Conservation (phyloP, 2,888 invertebrate species). For the Tuberolachnus salignus region DNA sequence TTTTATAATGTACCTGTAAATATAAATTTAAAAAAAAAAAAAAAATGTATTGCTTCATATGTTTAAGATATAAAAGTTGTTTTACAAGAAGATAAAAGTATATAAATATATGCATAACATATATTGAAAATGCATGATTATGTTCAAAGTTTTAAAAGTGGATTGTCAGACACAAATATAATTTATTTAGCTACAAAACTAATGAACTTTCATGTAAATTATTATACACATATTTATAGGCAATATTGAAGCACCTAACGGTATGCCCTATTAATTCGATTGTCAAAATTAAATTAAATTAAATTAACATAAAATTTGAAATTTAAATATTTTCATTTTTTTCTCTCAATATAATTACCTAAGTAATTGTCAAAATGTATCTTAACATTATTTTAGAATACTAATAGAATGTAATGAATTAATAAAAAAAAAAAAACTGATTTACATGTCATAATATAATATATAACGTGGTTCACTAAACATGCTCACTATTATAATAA, state of each 20-base stretch:
- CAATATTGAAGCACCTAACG: constrained; percentile 44
- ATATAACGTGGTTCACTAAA: constrained; percentile 19
- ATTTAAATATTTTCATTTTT: constrained; percentile 5
- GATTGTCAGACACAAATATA: constrained; percentile 48
- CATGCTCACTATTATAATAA: constrained; percentile 20
- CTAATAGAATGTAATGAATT: constrained; percentile 46
- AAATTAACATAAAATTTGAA: constrained; percentile 13
- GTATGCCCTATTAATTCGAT: constrained; percentile 45
- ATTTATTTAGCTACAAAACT: constrained; percentile 29
- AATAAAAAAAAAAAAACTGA: neutral
- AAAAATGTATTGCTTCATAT: constrained; percentile 43
- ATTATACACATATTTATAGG: constrained; percentile 3
- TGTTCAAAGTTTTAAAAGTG: constrained; percentile 38
- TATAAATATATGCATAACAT: constrained; percentile 17
- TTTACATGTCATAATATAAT: neutral
- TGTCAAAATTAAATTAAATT: constrained; percentile 39
- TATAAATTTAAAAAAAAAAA: constrained; percentile 4
- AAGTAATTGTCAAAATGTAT: constrained; percentile 34
- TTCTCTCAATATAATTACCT: neutral
- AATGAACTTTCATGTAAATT: neutral
- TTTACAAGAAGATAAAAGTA: constrained; percentile 18
- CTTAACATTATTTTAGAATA: constrained; percentile 53
- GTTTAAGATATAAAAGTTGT: constrained; percentile 9
- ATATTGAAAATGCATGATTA: constrained; percentile 42
- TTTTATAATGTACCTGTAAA: constrained; percentile 5